Base-by-base conservation (phyloP, 2,113 vertebrate genomes). In the Pollimyrus isidori region DNA sequence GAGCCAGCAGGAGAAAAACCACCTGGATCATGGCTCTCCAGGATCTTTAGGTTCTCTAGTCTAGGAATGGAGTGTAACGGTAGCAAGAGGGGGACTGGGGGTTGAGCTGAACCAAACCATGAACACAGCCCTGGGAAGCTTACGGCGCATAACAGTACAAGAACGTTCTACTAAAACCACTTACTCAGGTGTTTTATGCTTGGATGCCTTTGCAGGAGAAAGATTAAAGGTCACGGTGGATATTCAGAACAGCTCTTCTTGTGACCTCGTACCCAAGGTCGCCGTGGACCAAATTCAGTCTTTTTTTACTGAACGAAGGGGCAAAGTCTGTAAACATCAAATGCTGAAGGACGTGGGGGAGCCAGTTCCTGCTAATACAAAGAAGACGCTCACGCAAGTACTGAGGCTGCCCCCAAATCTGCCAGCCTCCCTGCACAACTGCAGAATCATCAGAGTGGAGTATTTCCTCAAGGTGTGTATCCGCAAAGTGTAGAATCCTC, bases 241-340 rank as follows among this genome's bases (percentile, higher is more conserved):
- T 21, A 84, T 95, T 69, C 89, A 93, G 85, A 96, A 96, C 85
- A 89, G 90, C 5, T 95, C 95, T 0, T 94, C 95, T 52, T 93
- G 89, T 52, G 90, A 94, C 0, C 91, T 94, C 90, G 93, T 10
- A 1, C 94, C 94, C 15, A 96, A 95, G 90, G 93, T 94, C 89
- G 90, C 85, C 82, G 52, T 96, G 3, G 89, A 49, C 2, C 91
- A 89, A 88, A n/a, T 69, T 5, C 65, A 94, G 21, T 15, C 86
- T 1, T 96, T 91, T 90, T 88, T 1, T 26, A 94, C 93, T 46
- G 13, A 86, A 17, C 26, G 1, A 7, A 92, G 7, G 1, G n/a
- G 95, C 91, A 48, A 50, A 2, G 10, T 73, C 45, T 9, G 30
- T 0, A 13, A 3, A 0, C 0, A 45, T 39, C 3, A 49, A 13